Evolutionary conservation across 2,888 invertebrate genomes (phyloP).

Genomic region (Torymus auratus): DNA sequence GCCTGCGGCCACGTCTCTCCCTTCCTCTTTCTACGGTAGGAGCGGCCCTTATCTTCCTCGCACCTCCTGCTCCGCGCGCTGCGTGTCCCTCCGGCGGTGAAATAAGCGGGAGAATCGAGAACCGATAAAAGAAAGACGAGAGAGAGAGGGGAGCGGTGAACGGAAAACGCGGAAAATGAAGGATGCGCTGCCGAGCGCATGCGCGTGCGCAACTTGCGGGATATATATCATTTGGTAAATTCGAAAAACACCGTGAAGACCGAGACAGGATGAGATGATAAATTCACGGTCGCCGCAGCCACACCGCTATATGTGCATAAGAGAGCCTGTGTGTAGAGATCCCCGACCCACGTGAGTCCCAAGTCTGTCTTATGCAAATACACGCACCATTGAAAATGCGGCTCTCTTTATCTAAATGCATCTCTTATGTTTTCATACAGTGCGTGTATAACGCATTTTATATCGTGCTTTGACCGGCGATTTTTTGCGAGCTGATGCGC

Average conservation of each 20-base stretch:
- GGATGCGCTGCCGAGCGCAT: too few species aligned
- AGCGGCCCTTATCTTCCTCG: conserved; percentile 39
- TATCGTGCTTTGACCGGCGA: too few species aligned
- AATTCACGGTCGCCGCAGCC: too few species aligned
- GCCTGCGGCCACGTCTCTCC: background rate
- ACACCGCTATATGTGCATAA: too few species aligned
- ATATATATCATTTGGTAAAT: conserved; percentile 19
- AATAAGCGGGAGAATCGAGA: conserved; percentile 7
- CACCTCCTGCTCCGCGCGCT: conserved; percentile 5
- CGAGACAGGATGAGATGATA: background rate
- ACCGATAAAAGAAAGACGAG: background rate
- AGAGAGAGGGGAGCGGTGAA: background rate
- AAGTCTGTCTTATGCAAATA: too few species aligned
- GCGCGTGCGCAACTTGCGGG: background rate
- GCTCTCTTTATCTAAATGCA: too few species aligned
- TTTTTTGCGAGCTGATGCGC: too few species aligned
- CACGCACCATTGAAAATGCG: too few species aligned
- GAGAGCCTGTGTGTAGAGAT: too few species aligned
- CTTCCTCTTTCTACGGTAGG: background rate
- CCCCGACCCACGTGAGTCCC: too few species aligned
- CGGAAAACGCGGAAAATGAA: background rate
- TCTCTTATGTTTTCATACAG: too few species aligned
- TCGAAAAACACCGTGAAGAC: conserved; percentile 26
- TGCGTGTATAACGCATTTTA: too few species aligned
- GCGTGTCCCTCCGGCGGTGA: background rate